Evolutionary conservation across 2,113 vertebrate species (phyloP).

Genomic region (Pogona vitticeps): DNA sequence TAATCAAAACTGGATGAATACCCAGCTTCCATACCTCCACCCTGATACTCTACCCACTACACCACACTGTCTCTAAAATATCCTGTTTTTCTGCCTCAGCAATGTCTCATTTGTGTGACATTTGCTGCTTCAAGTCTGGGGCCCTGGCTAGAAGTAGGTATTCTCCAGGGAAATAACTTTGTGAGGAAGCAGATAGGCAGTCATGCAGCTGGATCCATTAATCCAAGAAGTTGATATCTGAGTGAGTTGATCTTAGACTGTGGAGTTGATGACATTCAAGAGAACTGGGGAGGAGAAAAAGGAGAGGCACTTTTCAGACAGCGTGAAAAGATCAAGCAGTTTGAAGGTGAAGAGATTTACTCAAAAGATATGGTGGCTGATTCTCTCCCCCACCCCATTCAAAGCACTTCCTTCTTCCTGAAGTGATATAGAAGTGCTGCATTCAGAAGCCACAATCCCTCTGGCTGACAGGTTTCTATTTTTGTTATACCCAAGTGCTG

Average conservation of each 20-base stretch:
- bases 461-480: neutral
- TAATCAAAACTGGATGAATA: no score
- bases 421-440: neutral
- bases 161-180: neutral
- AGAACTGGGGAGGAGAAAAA: neutral
- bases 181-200: neutral
- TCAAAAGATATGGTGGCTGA: neutral
- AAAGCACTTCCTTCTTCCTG: neutral
- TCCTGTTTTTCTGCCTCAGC: neutral
- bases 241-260: neutral
- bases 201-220: neutral
- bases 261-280: neutral
- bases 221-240: neutral
- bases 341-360: neutral
- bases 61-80: neutral
- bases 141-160: neutral
- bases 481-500: neutral
- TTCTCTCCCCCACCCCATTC: neutral
- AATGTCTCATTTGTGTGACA: neutral
- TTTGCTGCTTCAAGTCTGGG: neutral
- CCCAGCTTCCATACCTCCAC: neutral
- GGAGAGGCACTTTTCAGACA: neutral
- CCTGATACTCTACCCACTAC: neutral
- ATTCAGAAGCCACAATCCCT: neutral
- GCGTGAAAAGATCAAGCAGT: neutral